A percentile compares a stretch with the other conserved stretches of the same genome.
Conservation (phyloP, 2,113 vertebrate genomes). For the Hyaena hyaena region DNA sequence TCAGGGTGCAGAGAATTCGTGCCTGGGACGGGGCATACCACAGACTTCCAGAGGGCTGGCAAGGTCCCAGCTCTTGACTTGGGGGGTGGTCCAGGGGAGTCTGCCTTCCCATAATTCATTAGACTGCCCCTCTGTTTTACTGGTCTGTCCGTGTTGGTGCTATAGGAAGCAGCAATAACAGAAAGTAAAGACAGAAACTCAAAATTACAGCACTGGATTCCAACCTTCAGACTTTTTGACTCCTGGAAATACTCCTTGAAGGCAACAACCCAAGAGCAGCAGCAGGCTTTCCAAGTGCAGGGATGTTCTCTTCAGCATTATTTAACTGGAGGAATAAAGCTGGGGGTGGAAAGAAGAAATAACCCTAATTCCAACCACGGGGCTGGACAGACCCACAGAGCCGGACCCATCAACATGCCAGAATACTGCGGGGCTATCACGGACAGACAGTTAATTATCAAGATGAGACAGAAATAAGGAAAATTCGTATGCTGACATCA, state of each 20-base stretch:
- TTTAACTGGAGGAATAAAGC: background rate
- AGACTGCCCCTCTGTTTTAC: background rate
- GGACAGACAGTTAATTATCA: background rate
- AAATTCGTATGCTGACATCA: background rate
- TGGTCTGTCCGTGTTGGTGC: background rate
- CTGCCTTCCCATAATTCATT: background rate
- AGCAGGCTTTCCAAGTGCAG: background rate
- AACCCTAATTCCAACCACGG: background rate
- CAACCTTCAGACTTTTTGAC: background rate
- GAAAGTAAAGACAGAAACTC: background rate
- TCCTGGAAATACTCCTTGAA: background rate
- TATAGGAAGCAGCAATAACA: background rate
- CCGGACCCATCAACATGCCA: background rate
- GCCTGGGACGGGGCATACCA: fast-evolving
- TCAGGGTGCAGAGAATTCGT: too few species aligned
- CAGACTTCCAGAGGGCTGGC: background rate
- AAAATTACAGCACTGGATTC: background rate
- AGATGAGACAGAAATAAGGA: background rate
- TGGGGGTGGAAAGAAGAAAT: background rate
- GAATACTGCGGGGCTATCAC: background rate
- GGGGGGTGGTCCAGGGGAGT: background rate
- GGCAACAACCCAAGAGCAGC: background rate
- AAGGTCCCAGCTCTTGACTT: background rate
- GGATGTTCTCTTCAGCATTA: background rate
- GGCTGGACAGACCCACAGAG: background rate